phyloP scores from a whole-genome alignment of 2,888 invertebrate genomes.

The Drosophila paranaensis region DNA sequence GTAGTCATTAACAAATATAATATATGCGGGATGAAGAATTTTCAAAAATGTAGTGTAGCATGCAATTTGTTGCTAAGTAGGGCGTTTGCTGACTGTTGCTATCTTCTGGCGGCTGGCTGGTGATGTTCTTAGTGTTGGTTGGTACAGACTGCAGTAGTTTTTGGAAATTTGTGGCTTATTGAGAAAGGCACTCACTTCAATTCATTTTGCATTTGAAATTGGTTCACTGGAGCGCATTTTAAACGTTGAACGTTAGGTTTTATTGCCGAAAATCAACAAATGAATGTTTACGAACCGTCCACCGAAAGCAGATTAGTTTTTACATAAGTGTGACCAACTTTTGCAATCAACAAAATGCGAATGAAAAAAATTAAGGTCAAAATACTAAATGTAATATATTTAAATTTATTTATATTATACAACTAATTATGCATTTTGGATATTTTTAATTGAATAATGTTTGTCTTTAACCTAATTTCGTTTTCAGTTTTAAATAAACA shows the following conservation, averaged over 20 bases:
- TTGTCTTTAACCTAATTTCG: not conserved
- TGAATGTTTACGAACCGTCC: conserved; percentile 62
- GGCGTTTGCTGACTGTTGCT: conserved; percentile 31
- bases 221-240: conserved; percentile 66
- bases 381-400: not conserved
- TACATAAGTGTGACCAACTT: conserved; percentile 42
- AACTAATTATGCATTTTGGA: not conserved
- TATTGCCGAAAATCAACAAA: conserved; percentile 64
- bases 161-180: conserved; percentile 46
- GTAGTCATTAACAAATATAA: conserved; percentile 22
- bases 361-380: conserved; percentile 2
- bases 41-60: conserved; percentile 17
- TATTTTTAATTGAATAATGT: not conserved
- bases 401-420: not conserved
- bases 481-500: not conserved
- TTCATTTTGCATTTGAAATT: conserved; percentile 64
- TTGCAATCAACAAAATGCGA: conserved; percentile 2
- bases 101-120: conserved; percentile 14
- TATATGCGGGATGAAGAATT: conserved; percentile 21
- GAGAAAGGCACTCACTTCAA: conserved; percentile 69
- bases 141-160: conserved; percentile 70
- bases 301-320: conserved; percentile 57
- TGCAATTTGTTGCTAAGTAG: conserved; percentile 24
- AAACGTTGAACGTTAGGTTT: conserved; percentile 43
- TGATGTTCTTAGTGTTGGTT: conserved; percentile 25